Evolutionary conservation across 30 jellyfish, hydroid and myxozoan species (phyloP).

Genomic region (Chironex yamaguchii): DNA sequence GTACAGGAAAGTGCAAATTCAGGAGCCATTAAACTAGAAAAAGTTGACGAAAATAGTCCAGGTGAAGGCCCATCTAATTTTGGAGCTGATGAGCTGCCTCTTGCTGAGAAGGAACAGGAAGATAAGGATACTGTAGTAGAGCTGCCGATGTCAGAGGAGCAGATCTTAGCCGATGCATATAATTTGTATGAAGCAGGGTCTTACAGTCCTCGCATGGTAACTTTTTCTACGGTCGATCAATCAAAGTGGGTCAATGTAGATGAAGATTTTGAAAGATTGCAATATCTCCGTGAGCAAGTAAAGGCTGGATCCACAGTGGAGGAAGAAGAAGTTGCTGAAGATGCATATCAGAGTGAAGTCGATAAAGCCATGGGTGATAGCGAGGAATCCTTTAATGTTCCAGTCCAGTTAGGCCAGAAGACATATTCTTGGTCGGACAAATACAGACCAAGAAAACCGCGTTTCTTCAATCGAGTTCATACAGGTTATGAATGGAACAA

Average conservation of each 20-base stretch:
- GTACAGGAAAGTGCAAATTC: neutral
- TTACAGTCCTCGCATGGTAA: conserved; percentile 87
- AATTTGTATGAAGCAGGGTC: conserved; percentile 75
- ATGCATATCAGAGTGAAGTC: conserved; percentile 78
- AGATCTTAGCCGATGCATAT: conserved; percentile 77
- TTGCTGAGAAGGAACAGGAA: conserved; percentile 6
- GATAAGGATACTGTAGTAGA: conserved; percentile 2
- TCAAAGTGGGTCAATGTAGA: conserved; percentile 62
- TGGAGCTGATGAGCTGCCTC: neutral
- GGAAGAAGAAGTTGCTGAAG: conserved; percentile 89
- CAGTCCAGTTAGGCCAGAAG: conserved; percentile 71
- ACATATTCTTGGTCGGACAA: conserved; percentile 96
- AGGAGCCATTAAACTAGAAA: neutral
- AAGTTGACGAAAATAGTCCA: conserved; percentile 19
- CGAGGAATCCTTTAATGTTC: conserved; percentile 96
- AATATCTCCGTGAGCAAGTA: conserved; percentile 89
- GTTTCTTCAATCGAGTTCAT: conserved; percentile 98
- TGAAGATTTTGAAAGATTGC: conserved; percentile 86
- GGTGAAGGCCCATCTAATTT: neutral
- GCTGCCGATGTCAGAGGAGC: conserved; percentile 59
- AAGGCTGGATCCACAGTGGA: conserved; percentile 94
- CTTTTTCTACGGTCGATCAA: conserved; percentile 55
- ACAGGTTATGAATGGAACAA: conserved; percentile 99
- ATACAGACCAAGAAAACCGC: conserved; percentile 96
- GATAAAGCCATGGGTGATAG: conserved; percentile 79